phyloP scores from a whole-genome alignment of 1,140 invertebrate species.

The Gonatopus flavifemur region DNA sequence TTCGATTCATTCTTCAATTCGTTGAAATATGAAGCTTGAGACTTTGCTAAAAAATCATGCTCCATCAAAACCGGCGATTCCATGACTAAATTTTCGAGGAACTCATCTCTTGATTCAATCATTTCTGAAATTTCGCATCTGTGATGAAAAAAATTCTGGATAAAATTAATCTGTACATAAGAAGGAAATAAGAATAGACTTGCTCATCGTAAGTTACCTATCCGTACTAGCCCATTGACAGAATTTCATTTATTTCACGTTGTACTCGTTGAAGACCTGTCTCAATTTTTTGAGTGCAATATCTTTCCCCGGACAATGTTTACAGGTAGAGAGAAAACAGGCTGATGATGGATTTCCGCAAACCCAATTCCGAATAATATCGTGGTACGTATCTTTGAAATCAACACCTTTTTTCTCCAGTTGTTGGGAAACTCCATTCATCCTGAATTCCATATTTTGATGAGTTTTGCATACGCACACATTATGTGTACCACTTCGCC shows the following conservation, averaged over 20 bases:
- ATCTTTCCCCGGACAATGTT: no score
- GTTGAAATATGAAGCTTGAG: slow-evolving; percentile 18
- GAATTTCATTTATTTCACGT: no score
- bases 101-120: slow-evolving; percentile 11
- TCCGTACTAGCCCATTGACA: no score
- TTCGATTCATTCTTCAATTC: slow-evolving; percentile 16
- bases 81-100: slow-evolving; percentile 6
- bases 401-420: slow-evolving; percentile 4
- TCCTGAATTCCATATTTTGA: slow-evolving; percentile 13
- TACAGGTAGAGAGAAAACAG: no score
- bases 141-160: slow-evolving; percentile 3
- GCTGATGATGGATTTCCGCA: no score
- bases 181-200: no score
- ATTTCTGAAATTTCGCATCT: slow-evolving; percentile 7
- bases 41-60: slow-evolving; percentile 27
- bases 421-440: slow-evolving; percentile 3
- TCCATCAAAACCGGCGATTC: slow-evolving; percentile 8
- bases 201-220: no score
- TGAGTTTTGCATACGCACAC: slow-evolving; percentile 18
- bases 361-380: no score
- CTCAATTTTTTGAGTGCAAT: no score
- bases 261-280: no score
- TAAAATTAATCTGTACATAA: no score
- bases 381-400: not conserved
- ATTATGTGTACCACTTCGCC: no score